Conservation (phyloP, 2,113 vertebrate genomes). For the Pygathrix nemaeus region DNA sequence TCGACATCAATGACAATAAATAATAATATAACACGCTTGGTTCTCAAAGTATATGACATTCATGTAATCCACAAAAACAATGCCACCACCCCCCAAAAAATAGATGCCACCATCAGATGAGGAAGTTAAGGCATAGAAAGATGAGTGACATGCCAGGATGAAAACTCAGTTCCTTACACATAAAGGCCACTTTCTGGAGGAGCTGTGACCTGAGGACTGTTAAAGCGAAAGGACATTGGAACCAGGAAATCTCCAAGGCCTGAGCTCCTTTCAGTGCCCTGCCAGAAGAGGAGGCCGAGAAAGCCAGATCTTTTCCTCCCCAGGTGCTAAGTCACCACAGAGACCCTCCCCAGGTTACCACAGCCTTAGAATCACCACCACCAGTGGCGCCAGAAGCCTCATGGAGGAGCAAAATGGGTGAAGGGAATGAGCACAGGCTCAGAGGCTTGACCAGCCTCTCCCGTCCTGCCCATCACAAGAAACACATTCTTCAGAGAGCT, state of each 20-base stretch:
- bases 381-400: not conserved
- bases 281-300: not conserved
- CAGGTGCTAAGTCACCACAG: not conserved
- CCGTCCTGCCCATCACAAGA: not conserved
- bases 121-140: not conserved
- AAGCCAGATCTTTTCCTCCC: not conserved
- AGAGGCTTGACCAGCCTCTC: not conserved
- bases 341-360: not conserved
- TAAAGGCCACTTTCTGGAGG: not conserved
- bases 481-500: not conserved
- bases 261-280: not conserved
- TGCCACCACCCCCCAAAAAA: not conserved
- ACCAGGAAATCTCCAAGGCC: not conserved
- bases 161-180: not conserved
- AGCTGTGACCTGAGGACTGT: not conserved
- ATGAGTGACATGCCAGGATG: rapidly evolving
- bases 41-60: not conserved
- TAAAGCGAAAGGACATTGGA: no score
- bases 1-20: not conserved
- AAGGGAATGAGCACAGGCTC: not conserved
- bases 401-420: not conserved
- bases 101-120: not conserved
- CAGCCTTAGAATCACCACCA: not conserved
- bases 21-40: not conserved
- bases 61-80: not conserved